phyloP scores from a whole-genome alignment of 2,797 vertebrate species.

The Enteromius thamalakanensis region DNA sequence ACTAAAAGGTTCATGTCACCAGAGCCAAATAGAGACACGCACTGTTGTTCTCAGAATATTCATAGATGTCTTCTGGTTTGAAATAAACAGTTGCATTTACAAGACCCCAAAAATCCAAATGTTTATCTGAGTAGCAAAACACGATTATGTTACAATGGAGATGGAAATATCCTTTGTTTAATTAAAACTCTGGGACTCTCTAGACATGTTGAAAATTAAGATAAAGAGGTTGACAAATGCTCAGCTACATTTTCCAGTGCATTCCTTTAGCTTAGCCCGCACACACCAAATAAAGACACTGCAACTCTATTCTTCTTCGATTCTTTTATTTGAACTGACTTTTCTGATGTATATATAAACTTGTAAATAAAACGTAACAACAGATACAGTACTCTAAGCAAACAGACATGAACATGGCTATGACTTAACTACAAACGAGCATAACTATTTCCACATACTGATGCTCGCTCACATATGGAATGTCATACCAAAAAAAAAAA shows the following conservation, averaged over 20 bases:
- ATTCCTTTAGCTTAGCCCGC: background rate
- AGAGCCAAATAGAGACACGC: background rate
- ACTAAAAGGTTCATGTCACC: background rate
- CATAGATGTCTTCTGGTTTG: conserved; percentile 8
- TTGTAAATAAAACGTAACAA: conserved; percentile 36
- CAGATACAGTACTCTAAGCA: conserved; percentile 15
- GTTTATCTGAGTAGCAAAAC: conserved; percentile 23
- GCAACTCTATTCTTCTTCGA: background rate
- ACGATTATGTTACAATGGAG: conserved; percentile 7
- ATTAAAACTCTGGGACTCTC: conserved; percentile 4
- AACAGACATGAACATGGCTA: background rate
- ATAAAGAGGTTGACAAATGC: conserved; percentile 28
- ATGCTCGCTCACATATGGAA: conserved; percentile 61
- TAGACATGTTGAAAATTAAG: conserved; percentile 30
- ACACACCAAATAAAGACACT: conserved; percentile 16
- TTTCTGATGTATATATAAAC: background rate
- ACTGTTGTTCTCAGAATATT: background rate
- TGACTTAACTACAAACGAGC: background rate
- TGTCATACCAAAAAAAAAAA: conserved; percentile 61
- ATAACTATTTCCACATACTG: background rate
- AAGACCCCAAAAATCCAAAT: conserved; percentile 16
- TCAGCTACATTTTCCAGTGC: background rate
- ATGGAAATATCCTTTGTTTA: conserved; percentile 26
- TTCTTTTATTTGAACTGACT: conserved; percentile 22
- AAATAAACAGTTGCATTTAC: conserved; percentile 14